Conservation (phyloP, 2,113 vertebrate species). For the Callorhinus ursinus region DNA sequence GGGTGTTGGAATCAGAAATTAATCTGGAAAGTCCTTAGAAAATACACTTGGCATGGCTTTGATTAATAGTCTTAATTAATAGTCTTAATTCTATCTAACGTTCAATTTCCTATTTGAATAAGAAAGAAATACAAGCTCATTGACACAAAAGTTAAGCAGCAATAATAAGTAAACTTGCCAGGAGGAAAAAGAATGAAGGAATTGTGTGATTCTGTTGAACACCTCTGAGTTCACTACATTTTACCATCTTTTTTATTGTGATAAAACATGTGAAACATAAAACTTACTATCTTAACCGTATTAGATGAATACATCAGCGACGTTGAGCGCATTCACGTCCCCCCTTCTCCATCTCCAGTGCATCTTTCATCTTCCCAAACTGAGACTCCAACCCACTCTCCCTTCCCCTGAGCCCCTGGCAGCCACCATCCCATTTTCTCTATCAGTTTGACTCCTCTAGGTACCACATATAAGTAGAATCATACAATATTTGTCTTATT, state of each 20-base stretch:
- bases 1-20: neutral
- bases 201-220: neutral
- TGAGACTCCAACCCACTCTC: neutral
- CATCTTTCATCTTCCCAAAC: neutral
- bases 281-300: neutral
- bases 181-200: neutral
- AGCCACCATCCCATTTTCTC: neutral
- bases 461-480: neutral
- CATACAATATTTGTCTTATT: neutral
- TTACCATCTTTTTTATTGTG: neutral
- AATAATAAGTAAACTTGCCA: neutral
- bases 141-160: constrained; percentile 11
- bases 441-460: neutral
- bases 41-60: neutral
- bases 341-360: neutral
- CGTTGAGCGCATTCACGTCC: neutral
- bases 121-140: neutral
- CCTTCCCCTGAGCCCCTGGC: neutral
- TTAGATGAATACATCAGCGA: neutral
- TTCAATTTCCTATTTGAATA: neutral
- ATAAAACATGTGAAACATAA: neutral
- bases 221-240: neutral
- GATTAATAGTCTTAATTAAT: constrained; percentile 1
- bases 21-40: neutral
- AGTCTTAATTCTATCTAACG: neutral